Percentiles rank a stretch among this genome's conserved stretches.
Evolutionary conservation across 2,113 vertebrate species (phyloP).

Genomic region (Benitochromis conjunctus): DNA sequence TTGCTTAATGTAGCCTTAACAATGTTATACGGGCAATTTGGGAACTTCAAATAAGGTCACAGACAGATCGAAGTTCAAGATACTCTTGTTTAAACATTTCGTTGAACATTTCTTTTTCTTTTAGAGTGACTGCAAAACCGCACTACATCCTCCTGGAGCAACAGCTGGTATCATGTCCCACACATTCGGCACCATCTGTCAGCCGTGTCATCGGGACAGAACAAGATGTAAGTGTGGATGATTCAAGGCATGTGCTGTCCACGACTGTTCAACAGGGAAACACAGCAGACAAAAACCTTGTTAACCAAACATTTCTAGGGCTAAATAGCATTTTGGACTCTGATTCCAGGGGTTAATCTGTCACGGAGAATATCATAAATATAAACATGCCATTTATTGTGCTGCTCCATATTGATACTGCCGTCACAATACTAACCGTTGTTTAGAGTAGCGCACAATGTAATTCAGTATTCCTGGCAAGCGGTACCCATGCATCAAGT

Average conservation of each 20-base stretch:
- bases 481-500: neutral
- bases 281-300: neutral
- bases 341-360: neutral
- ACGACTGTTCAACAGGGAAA: constrained; percentile 28
- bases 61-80: neutral
- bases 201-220: constrained; percentile 55
- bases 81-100: neutral
- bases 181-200: constrained; percentile 65
- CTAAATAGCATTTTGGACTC: neutral
- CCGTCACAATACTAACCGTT: neutral
- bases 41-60: neutral
- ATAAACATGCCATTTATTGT: neutral
- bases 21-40: neutral
- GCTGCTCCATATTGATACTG: neutral
- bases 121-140: neutral
- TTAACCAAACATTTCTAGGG: neutral
- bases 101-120: neutral
- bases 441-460: neutral
- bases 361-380: neutral
- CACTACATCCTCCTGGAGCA: constrained; percentile 37
- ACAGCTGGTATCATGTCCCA: constrained; percentile 65
- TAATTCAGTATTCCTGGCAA: neutral
- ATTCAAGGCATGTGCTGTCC: constrained; percentile 55
- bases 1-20: neutral
- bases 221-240: constrained; percentile 64